Conservation (phyloP, 2,888 invertebrate species). For the Crepidodera aurea region DNA sequence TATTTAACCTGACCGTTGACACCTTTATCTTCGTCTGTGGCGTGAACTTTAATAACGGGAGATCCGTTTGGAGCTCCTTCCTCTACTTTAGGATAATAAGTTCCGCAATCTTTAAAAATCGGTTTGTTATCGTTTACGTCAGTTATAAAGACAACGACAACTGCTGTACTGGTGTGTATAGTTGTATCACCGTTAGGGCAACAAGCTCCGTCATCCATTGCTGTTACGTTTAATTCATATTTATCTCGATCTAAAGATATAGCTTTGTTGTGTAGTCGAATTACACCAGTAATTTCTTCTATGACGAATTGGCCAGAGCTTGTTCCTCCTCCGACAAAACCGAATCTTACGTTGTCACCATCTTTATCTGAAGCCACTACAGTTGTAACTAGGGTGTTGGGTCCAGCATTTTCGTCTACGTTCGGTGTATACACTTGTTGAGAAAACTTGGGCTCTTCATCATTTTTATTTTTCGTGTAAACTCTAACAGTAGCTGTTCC, state of each 20-base stretch:
- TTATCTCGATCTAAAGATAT: constrained; percentile 91
- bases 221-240: constrained; percentile 96
- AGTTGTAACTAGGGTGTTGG: constrained; percentile 93
- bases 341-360: constrained; percentile 94
- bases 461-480: constrained; percentile 98
- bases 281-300: constrained; percentile 94
- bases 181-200: constrained; percentile 89
- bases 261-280: constrained; percentile 85
- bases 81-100: constrained; percentile 87
- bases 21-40: constrained; percentile 95
- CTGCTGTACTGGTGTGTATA: constrained; percentile 92
- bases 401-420: constrained; percentile 94
- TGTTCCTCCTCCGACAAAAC: constrained; percentile 86
- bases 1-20: constrained; percentile 95
- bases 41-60: constrained; percentile 90
- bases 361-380: constrained; percentile 98
- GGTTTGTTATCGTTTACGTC: constrained; percentile 98
- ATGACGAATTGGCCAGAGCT: constrained; percentile 93
- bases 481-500: constrained; percentile 94
- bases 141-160: constrained; percentile 95
- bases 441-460: constrained; percentile 96
- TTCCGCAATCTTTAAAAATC: constrained; percentile 91
- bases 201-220: constrained; percentile 97
- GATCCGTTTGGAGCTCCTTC: constrained; percentile 95
- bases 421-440: constrained; percentile 97